A percentile compares a stretch with the other conserved stretches of the same genome.
These are phyloP conservation scores for Drosophila auraria DNA, from an alignment of 1,140 invertebrate species.

Conservation along the genomic window DNA sequence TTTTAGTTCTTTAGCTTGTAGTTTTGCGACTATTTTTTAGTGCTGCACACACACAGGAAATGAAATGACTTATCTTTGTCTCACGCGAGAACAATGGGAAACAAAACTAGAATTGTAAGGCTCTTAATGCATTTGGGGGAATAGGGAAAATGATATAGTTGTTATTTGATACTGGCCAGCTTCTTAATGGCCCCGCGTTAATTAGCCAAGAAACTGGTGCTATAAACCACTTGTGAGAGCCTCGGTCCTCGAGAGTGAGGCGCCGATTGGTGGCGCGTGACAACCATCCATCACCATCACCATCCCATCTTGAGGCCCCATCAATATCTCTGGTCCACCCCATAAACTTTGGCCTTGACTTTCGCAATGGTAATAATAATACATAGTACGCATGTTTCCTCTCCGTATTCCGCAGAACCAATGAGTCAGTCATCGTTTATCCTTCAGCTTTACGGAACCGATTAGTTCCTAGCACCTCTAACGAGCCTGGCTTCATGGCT, in stretches of 20 bases:
- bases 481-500: constrained; percentile 57
- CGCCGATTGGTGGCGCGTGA: constrained; percentile 48
- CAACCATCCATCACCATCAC: constrained; percentile 44
- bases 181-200: constrained; percentile 54
- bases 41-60: constrained; percentile 72
- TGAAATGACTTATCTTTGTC: constrained; percentile 63
- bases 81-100: constrained; percentile 32
- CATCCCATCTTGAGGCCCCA: constrained; percentile 7
- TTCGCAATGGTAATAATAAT: constrained; percentile 13
- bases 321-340: constrained; percentile 11
- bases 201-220: constrained; percentile 60
- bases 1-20: constrained; percentile 10
- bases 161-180: constrained; percentile 43
- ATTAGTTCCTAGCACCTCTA: constrained; percentile 66
- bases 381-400: constrained; percentile 8
- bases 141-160: constrained; percentile 55
- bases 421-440: constrained; percentile 46
- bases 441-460: constrained; percentile 73
- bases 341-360: constrained; percentile 25
- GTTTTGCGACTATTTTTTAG: constrained; percentile 43
- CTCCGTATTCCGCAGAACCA: constrained; percentile 47
- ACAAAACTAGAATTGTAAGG: constrained; percentile 65
- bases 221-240: constrained; percentile 21
- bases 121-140: constrained; percentile 59
- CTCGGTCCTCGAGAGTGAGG: constrained; percentile 38